A percentile compares a stretch with the other conserved stretches of the same genome.
These are phyloP conservation scores for Tolypeutes matacus DNA, from an alignment of 2,797 vertebrate species.

Conservation along the genomic window DNA sequence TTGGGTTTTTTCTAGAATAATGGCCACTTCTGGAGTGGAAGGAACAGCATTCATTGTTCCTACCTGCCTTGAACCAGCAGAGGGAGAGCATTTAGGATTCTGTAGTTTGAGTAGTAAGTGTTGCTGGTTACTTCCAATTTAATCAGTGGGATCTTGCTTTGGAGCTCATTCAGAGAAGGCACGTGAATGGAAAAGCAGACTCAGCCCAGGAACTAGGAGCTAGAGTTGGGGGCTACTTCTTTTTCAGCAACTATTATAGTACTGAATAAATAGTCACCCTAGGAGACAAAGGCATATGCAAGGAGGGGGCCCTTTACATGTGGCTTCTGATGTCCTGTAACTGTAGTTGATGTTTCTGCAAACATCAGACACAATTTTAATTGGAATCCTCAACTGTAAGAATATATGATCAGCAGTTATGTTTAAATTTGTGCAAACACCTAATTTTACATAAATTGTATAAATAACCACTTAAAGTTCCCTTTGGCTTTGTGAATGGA, in stretches of 20 bases:
- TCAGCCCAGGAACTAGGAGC: neutral
- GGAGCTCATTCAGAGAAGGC: slow-evolving; percentile 19
- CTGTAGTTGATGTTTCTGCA: slow-evolving; percentile 28
- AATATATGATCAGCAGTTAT: slow-evolving; percentile 26
- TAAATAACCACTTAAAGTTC: slow-evolving; percentile 28
- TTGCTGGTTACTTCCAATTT: slow-evolving; percentile 15
- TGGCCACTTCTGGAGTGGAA: neutral
- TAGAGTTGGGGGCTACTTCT: neutral
- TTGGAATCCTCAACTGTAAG: slow-evolving; percentile 28
- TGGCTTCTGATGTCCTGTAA: neutral
- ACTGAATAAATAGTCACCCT: slow-evolving; percentile 52
- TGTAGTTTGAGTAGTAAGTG: neutral
- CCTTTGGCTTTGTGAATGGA: slow-evolving; percentile 30
- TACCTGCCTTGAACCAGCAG: slow-evolving; percentile 30
- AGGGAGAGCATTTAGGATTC: slow-evolving; percentile 54
- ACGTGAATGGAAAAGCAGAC: neutral
- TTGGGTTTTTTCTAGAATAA: slow-evolving; percentile 48
- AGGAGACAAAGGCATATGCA: neutral
- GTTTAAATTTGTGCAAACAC: slow-evolving; percentile 60
- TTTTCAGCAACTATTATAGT: neutral
- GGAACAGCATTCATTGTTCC: neutral
- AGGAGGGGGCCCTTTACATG: slow-evolving; percentile 44
- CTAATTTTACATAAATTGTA: slow-evolving; percentile 48
- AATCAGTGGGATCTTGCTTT: slow-evolving; percentile 47
- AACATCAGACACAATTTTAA: slow-evolving; percentile 24